Evolutionary conservation across 2,797 vertebrate species (phyloP).

Genomic region (Clarias laeviceps): DNA sequence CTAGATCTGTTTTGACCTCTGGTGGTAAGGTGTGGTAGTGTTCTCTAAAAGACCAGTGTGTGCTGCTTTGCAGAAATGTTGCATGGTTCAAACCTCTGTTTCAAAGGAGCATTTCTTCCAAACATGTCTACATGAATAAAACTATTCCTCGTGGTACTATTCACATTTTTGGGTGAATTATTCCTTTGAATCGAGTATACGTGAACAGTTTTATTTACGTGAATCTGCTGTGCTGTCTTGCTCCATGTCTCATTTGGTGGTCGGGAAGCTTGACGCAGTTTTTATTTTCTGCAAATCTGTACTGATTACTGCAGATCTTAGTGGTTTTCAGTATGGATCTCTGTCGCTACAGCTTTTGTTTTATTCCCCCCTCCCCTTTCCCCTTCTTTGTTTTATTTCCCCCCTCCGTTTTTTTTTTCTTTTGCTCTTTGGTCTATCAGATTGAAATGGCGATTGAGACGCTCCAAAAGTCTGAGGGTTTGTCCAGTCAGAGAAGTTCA

Average conservation of each 20-base stretch:
- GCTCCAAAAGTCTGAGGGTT: conserved; percentile 98
- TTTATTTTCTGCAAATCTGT: conserved; percentile 69
- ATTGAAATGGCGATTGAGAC: conserved; percentile 99
- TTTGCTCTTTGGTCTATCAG: conserved; percentile 86
- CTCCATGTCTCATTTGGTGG: conserved; percentile 46
- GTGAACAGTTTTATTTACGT: neutral
- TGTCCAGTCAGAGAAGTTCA: conserved; percentile 98
- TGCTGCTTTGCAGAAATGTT: conserved; percentile 19
- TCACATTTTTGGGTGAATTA: neutral
- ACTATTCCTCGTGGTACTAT: neutral
- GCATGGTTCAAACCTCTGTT: neutral
- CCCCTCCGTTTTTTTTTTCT: conserved; percentile 59
- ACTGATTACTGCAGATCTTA: conserved; percentile 57
- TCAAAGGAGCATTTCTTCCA: conserved; percentile 35
- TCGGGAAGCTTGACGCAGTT: conserved; percentile 53
- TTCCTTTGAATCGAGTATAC: conserved; percentile 15
- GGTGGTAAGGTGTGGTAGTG: conserved; percentile 37
- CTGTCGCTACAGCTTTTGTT: conserved; percentile 73
- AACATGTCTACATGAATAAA: neutral
- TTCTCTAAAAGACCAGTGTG: neutral
- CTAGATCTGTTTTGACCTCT: conserved; percentile 26
- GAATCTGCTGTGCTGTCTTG: conserved; percentile 33
- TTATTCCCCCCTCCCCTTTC: conserved; percentile 71
- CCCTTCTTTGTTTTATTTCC: conserved; percentile 67
- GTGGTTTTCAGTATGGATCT: conserved; percentile 60